phyloP scores from a whole-genome alignment of 2,888 invertebrate genomes.

The Xestia xanthographa region DNA sequence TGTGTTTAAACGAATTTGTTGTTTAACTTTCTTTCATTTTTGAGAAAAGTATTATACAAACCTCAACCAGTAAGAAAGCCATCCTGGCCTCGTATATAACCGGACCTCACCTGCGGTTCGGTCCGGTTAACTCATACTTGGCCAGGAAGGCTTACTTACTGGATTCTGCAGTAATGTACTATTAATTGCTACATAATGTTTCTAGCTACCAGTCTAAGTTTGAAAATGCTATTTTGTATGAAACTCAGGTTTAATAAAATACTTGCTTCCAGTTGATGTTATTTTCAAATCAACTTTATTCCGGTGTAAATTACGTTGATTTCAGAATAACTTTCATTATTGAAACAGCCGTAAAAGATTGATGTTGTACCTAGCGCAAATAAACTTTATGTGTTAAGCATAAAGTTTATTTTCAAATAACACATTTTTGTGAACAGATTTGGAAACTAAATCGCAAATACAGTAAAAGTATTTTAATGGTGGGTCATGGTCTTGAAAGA shows the following conservation, averaged over 20 bases:
- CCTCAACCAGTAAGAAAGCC: too few relatives aligned
- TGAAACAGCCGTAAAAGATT: not conserved
- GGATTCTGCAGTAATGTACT: too few relatives aligned
- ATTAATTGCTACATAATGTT: constrained; percentile 51
- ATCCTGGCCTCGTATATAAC: too few relatives aligned
- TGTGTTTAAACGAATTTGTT: too few relatives aligned
- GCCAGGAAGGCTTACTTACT: too few relatives aligned
- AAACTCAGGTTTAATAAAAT: not conserved
- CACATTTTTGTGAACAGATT: not conserved
- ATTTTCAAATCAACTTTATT: not conserved
- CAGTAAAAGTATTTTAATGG: not conserved
- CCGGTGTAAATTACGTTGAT: not conserved
- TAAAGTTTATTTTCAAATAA: not conserved
- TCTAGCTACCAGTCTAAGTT: constrained; percentile 33
- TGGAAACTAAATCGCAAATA: not conserved
- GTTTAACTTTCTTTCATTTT: too few relatives aligned
- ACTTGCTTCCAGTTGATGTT: not conserved
- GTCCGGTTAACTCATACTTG: too few relatives aligned
- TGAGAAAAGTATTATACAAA: too few relatives aligned
- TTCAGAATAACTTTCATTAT: not conserved
- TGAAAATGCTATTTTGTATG: constrained; percentile 11
- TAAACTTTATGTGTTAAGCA: not conserved
- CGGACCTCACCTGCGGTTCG: too few relatives aligned
- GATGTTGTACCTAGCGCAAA: not conserved
- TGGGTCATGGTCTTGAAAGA: not conserved